These are phyloP conservation scores for Drosophila kurseongensis DNA, from an alignment of 1,140 invertebrate species.

Conservation along the genomic window DNA sequence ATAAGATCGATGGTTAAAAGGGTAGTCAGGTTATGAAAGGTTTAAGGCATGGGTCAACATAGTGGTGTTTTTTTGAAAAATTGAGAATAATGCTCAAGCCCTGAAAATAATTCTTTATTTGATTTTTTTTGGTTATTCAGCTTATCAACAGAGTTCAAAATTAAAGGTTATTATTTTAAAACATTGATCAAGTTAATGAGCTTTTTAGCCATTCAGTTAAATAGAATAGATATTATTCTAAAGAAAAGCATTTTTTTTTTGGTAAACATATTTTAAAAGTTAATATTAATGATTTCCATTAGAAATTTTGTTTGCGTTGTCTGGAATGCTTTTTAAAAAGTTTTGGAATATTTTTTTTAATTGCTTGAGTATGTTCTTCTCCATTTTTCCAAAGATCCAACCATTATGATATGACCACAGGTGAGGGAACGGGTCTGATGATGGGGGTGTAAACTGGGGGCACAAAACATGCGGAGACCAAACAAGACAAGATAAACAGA, in stretches of 20 bases:
- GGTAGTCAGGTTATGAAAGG: not conserved
- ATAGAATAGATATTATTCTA: no score
- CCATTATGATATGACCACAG: slow-evolving; percentile 24
- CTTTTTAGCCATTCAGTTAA: no score
- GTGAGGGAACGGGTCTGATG: not conserved
- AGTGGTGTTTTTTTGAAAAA: not conserved
- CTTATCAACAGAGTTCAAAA: no score
- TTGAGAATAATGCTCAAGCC: not conserved
- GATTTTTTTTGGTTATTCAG: no score
- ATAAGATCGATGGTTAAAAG: not conserved
- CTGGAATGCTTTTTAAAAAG: not conserved
- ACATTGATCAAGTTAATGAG: no score
- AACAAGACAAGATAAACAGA: slow-evolving; percentile 36
- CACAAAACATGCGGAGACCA: slow-evolving; percentile 39
- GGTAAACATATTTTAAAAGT: no score
- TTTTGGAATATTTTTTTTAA: not conserved
- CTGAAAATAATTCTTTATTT: no score
- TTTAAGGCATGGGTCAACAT: not conserved
- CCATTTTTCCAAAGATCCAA: slow-evolving; percentile 2
- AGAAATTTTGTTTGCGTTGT: no score
- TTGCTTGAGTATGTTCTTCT: not conserved
- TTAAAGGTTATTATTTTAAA: no score
- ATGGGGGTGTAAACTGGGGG: slow-evolving; percentile 12
- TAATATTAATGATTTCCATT: no score
- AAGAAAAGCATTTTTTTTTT: no score